phyloP scores from a whole-genome alignment of 2,797 vertebrate genomes.

The Labeo calbasu region DNA sequence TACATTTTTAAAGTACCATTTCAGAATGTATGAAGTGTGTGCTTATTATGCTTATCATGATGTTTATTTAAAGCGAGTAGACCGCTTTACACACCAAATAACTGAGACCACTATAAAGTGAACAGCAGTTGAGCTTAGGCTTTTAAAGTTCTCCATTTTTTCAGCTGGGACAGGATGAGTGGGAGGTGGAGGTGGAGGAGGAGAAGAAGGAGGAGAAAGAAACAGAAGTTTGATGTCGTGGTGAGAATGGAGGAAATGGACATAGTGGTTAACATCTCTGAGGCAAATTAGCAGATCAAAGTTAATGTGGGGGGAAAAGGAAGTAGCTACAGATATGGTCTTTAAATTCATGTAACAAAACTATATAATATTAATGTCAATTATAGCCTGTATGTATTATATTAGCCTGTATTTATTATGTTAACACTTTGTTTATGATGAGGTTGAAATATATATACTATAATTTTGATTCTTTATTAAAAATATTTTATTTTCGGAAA shows the following conservation, averaged over 20 bases:
- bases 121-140: neutral
- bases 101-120: neutral
- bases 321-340: neutral
- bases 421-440: neutral
- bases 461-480: neutral
- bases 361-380: neutral
- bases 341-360: neutral
- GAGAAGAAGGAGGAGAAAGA: neutral
- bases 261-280: constrained; percentile 1
- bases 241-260: constrained; percentile 35
- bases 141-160: neutral
- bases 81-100: neutral
- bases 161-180: neutral
- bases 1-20: neutral
- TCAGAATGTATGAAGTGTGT: neutral
- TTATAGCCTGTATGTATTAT: no score
- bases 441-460: neutral
- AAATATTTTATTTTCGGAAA: neutral
- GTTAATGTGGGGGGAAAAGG: neutral
- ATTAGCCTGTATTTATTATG: no score
- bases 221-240: neutral
- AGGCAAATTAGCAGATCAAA: constrained; percentile 18
- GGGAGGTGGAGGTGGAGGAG: neutral
- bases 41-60: neutral
- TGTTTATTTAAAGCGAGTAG: constrained; percentile 2